Conservation (phyloP, 2,888 invertebrate species). For the Psylliodes chrysocephalus region DNA sequence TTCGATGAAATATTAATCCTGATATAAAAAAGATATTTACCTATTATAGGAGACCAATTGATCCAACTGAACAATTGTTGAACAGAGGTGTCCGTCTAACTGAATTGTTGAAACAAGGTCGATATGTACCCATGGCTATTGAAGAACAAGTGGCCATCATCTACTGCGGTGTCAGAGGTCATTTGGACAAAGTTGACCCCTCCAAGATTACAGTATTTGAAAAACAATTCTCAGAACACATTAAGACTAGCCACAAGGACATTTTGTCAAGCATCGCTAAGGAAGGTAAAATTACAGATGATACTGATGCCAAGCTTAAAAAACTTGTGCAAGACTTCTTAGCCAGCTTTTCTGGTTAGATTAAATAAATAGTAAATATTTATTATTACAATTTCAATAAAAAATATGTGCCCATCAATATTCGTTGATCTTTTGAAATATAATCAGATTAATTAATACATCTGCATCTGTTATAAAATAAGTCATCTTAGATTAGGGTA, state of each 20-base stretch:
- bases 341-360: conserved; percentile 69
- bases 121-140: conserved; percentile 99
- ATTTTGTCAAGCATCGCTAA: conserved; percentile 89
- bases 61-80: conserved; percentile 95
- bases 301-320: conserved; percentile 92
- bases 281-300: conserved; percentile 92
- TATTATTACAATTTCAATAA: neutral
- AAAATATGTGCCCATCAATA: neutral
- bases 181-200: conserved; percentile 98
- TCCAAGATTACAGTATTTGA: conserved; percentile 97
- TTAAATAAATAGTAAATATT: conserved; percentile 11
- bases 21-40: too few relatives aligned
- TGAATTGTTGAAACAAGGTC: conserved; percentile 98
- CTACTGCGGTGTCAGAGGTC: conserved; percentile 98
- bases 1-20: too few relatives aligned
- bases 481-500: conserved; percentile 22
- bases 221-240: conserved; percentile 94
- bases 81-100: conserved; percentile 98
- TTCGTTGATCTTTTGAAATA: neutral
- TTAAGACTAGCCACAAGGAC: conserved; percentile 85
- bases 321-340: conserved; percentile 92
- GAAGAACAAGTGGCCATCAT: conserved; percentile 99
- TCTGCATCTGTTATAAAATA: conserved; percentile 11
- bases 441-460: neutral
- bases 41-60: too few relatives aligned